A percentile compares a stretch with the other conserved stretches of the same genome.
Evolutionary conservation across 2,113 vertebrate species (phyloP).

Genomic region (Cololabis saira): DNA sequence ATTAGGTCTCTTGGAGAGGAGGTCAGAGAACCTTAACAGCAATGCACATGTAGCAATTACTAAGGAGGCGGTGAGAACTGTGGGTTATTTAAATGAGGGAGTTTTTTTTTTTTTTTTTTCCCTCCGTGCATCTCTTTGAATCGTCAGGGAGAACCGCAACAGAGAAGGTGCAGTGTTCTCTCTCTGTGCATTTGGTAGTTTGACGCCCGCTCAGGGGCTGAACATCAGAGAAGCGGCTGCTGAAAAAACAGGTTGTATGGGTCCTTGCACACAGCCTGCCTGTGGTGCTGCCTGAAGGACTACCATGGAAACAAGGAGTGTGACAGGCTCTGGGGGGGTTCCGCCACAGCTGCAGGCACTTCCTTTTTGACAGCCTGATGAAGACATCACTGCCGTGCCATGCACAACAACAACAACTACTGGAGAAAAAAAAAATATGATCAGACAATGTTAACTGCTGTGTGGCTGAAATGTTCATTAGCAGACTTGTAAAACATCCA

Average conservation of each 20-base stretch:
- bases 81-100: slow-evolving; percentile 78
- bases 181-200: slow-evolving; percentile 66
- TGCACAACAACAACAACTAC: slow-evolving; percentile 76
- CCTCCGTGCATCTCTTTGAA: slow-evolving; percentile 65
- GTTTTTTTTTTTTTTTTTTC: slow-evolving; percentile 20
- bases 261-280: slow-evolving; percentile 84
- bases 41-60: slow-evolving; percentile 68
- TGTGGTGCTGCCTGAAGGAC: slow-evolving; percentile 87
- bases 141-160: slow-evolving; percentile 61
- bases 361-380: slow-evolving; percentile 86
- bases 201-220: slow-evolving; percentile 81
- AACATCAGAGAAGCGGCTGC: slow-evolving; percentile 83
- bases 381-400: slow-evolving; percentile 85
- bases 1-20: slow-evolving; percentile 54
- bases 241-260: slow-evolving; percentile 85
- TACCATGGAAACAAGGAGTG: slow-evolving; percentile 88
- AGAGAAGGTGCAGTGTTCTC: slow-evolving; percentile 59
- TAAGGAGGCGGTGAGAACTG: slow-evolving; percentile 61
- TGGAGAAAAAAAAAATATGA: slow-evolving; percentile 66
- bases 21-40: slow-evolving; percentile 66
- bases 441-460: slow-evolving; percentile 82
- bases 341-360: slow-evolving; percentile 84
- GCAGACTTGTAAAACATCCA: slow-evolving; percentile 76
- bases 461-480: slow-evolving; percentile 82
- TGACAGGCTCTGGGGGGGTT: slow-evolving; percentile 85